These are phyloP conservation scores for Eulithis prunata DNA, from an alignment of 2,888 invertebrate genomes.

Conservation along the genomic window DNA sequence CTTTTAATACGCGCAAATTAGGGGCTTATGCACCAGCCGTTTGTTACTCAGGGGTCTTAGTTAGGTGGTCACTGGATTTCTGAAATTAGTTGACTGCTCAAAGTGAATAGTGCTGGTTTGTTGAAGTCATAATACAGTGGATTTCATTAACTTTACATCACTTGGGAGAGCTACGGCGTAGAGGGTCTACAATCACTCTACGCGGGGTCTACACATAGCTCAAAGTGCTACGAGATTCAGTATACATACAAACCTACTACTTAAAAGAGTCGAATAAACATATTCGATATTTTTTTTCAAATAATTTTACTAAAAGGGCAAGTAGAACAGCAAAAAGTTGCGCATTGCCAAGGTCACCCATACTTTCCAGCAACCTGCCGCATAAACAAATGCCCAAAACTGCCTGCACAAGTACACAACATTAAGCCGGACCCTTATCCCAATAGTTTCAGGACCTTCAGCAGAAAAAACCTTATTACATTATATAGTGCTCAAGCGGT, in stretches of 20 bases:
- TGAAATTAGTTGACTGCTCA: constrained; percentile 35
- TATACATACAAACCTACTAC: no score
- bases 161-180: constrained; percentile 2
- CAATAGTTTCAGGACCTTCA: constrained; percentile 26
- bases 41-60: constrained; percentile 33
- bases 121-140: constrained; percentile 16
- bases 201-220: neutral
- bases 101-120: constrained; percentile 25
- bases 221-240: no score
- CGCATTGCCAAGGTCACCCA: neutral
- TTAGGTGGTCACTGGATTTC: constrained; percentile 32
- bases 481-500: constrained; percentile 30
- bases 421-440: constrained; percentile 23
- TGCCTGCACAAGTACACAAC: constrained; percentile 12
- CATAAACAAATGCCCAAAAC: constrained; percentile 10
- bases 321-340: no score
- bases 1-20: constrained; percentile 36
- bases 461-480: constrained; percentile 39
- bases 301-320: no score
- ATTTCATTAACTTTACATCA: constrained; percentile 1
- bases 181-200: neutral
- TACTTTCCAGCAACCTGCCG: constrained; percentile 2
- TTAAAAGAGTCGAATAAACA: no score
- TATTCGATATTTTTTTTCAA: no score
- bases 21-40: constrained; percentile 31